A percentile compares a stretch with the other conserved stretches of the same genome.
phyloP scores from a whole-genome alignment of 2,888 invertebrate genomes.

The Scrobipalpa costella region DNA sequence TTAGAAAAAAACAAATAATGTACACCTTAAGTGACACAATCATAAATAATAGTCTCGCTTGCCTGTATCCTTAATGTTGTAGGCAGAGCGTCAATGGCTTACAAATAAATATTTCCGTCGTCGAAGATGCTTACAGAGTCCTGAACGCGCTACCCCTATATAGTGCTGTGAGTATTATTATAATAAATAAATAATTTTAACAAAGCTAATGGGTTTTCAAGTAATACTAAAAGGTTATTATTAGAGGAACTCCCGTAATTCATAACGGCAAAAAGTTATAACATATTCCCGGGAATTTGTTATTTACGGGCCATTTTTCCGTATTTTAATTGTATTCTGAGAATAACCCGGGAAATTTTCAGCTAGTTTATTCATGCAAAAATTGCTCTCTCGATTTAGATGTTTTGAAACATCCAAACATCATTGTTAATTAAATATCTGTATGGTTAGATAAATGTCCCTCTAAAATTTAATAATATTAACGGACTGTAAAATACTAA shows the following conservation, averaged over 20 bases:
- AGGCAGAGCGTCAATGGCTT: too few relatives aligned
- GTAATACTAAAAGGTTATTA: constrained; percentile 7
- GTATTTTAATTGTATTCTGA: constrained; percentile 4
- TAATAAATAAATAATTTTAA: not conserved
- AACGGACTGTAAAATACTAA: not conserved
- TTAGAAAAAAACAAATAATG: too few relatives aligned
- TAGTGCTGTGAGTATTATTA: too few relatives aligned
- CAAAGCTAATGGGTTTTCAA: constrained; percentile 2
- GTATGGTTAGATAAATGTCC: not conserved
- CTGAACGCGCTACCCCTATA: too few relatives aligned
- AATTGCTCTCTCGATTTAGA: not conserved
- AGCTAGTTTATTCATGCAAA: not conserved
- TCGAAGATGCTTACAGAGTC: too few relatives aligned
- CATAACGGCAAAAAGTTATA: constrained; percentile 10
- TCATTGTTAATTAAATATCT: not conserved
- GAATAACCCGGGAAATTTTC: constrained; percentile 1
- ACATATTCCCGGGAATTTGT: constrained; percentile 4
- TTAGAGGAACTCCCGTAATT: constrained; percentile 6
- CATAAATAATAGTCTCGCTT: too few relatives aligned
- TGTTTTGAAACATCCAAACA: not conserved
- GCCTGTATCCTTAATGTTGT: too few relatives aligned
- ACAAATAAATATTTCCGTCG: too few relatives aligned
- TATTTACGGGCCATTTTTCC: not conserved
- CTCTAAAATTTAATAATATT: not conserved
- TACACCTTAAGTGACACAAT: too few relatives aligned